Conservation (phyloP, 2,797 vertebrate species). For the Cryptoprocta ferox region DNA sequence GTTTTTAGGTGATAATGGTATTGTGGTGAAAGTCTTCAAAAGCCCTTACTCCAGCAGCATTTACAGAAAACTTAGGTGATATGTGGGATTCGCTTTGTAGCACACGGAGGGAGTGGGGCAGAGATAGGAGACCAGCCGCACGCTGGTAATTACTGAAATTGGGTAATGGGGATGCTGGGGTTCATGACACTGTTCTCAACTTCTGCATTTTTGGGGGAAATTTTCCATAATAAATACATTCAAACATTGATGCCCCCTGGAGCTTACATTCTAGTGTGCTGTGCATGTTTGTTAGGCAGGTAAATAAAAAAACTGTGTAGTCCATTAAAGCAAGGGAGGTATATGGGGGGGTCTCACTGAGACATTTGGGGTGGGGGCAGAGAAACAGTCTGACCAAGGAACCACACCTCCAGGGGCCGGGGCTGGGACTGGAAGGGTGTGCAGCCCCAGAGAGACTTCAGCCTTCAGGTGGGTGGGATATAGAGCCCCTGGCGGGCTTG, state of each 20-base stretch:
- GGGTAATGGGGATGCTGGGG: background rate
- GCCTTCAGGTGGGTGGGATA: background rate
- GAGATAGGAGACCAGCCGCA: rapidly evolving
- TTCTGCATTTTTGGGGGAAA: background rate
- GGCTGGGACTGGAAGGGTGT: background rate
- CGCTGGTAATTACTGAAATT: background rate
- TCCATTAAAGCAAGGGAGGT: background rate
- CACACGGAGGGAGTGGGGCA: background rate
- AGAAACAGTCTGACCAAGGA: no score
- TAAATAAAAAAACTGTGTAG: rapidly evolving
- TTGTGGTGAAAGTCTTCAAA: background rate
- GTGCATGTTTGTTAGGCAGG: background rate
- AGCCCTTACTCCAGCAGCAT: background rate
- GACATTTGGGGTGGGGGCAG: rapidly evolving
- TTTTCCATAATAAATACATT: background rate
- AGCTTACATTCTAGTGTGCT: background rate
- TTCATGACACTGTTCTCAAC: background rate
- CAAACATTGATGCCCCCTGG: background rate
- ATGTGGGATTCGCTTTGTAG: background rate
- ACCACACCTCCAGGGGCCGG: rapidly evolving
- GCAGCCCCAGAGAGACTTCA: background rate
- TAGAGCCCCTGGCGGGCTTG: background rate
- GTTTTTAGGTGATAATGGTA: background rate
- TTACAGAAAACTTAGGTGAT: background rate
- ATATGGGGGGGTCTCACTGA: background rate